Evolutionary conservation across 2,113 vertebrate genomes (phyloP), one percentile per base, ranked within the genome.

Genomic region (Ascaphus truei): DNA sequence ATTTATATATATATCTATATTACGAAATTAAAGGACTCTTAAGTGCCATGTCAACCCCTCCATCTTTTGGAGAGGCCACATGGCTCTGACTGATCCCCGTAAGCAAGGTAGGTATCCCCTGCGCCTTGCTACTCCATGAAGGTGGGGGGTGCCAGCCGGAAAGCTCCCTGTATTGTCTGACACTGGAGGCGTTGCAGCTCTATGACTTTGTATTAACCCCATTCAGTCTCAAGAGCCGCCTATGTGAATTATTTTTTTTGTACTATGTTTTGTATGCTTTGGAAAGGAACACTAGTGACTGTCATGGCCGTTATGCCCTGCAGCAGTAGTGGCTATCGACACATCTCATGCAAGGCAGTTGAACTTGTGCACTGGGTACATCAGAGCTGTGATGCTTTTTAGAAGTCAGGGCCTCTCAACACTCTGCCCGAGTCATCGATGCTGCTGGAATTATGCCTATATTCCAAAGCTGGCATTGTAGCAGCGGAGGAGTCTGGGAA

Each of bases 1-100:
- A 52, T 71, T 52, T 71, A 61, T 71, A 71, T 61, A 69, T 59
- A 69, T 69, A 57, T 71, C 47, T 69, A 69, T 69, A 29, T 29
- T 53, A 27, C 31, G 58, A 58, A 33, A 34, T 27, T 29, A 47
- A 51, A 48, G 27, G 56, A 71, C 67, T 71, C 9, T 4, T n/a
- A 52, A 58, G 27, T 23, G 34, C 45, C 56, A 51, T 51, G 25
- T 51, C 43, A 36, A 29, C 45, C n/a, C 11, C 33, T 23, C 47
- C 56, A 30, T 61, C 26, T 30, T n/a, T 52, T 57, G 53, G 43
- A 68, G 64, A 57, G 27, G 27, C 64, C 51, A 50, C 56, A 41
- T 31, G 7, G 30, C 43, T 48, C 33, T 52, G 56, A 30, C 41
- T n/a, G 7, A 15, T 34, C 53, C 53, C 8, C 25, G n/a, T n/a